Conservation (phyloP, 2,888 invertebrate species). For the Apamea epomidion region DNA sequence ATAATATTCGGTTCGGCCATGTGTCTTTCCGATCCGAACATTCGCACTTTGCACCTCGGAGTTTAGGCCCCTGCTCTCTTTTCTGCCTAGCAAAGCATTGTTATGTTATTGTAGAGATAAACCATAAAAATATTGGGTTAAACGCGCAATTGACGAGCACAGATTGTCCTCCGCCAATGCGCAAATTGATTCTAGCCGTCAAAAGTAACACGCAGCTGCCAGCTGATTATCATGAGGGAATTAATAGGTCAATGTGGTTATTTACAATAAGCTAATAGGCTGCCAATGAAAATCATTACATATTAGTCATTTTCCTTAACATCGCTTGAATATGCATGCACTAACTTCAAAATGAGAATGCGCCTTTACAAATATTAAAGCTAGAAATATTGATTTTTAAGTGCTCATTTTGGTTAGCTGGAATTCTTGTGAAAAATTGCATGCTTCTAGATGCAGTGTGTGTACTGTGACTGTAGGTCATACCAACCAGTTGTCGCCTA, state of each 20-base stretch:
- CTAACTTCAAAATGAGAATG: not conserved
- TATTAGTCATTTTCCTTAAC: constrained; percentile 22
- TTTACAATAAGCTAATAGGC: constrained; percentile 20
- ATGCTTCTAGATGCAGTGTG: not conserved
- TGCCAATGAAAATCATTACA: constrained; percentile 16
- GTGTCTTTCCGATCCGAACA: no score
- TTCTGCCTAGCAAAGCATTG: not conserved
- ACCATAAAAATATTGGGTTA: constrained; percentile 4
- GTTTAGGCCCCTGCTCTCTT: no score
- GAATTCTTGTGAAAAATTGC: not conserved
- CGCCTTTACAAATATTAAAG: not conserved
- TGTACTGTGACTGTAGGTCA: not conserved
- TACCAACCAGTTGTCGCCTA: constrained; percentile 1
- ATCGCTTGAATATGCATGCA: not conserved
- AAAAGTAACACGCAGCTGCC: constrained; percentile 36
- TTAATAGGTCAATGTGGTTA: constrained; percentile 41
- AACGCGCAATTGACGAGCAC: constrained; percentile 28
- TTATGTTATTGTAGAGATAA: constrained; percentile 17
- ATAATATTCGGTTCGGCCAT: no score
- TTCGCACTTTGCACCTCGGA: no score
- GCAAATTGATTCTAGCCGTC: constrained; percentile 30
- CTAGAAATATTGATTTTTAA: not conserved
- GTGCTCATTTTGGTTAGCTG: not conserved
- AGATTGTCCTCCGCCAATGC: constrained; percentile 26
- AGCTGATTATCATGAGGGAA: constrained; percentile 38